Evolutionary conservation across 1,140 invertebrate species (phyloP).

Genomic region (Oncopeltus fasciatus): DNA sequence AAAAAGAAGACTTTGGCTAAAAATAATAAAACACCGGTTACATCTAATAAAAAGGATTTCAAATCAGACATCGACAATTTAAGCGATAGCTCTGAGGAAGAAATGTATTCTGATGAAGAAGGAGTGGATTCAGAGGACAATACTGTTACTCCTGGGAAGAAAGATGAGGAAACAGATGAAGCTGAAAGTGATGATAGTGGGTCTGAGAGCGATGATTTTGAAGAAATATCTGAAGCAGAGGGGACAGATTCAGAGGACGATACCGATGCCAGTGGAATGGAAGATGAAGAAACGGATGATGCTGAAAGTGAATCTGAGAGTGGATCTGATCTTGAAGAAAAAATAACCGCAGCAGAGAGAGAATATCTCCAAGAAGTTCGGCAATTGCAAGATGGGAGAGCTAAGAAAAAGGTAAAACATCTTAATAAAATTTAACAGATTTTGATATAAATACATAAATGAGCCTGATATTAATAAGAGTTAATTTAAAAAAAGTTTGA

Average conservation of each 20-base stretch:
- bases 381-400: not conserved
- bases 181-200: conserved; percentile 1
- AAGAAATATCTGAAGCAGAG: not conserved
- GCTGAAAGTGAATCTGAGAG: conserved; percentile 9
- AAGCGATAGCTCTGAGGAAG: not conserved
- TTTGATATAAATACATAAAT: too few relatives aligned
- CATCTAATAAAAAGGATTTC: too few relatives aligned
- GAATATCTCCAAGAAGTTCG: not conserved
- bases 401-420: not conserved
- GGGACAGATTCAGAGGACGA: conserved; percentile 3
- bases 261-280: too few relatives aligned
- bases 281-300: not conserved
- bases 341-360: not conserved
- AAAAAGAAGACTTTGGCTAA: too few relatives aligned
- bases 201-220: conserved; percentile 18
- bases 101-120: not conserved
- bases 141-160: too few relatives aligned
- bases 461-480: too few relatives aligned
- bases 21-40: too few relatives aligned
- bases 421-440: too few relatives aligned
- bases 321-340: conserved; percentile 17
- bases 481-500: too few relatives aligned
- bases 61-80: too few relatives aligned
- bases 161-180: not conserved
- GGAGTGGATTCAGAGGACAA: conserved; percentile 6